Evolutionary conservation across 2,113 vertebrate genomes (phyloP).

Genomic region (Scomber japonicus): DNA sequence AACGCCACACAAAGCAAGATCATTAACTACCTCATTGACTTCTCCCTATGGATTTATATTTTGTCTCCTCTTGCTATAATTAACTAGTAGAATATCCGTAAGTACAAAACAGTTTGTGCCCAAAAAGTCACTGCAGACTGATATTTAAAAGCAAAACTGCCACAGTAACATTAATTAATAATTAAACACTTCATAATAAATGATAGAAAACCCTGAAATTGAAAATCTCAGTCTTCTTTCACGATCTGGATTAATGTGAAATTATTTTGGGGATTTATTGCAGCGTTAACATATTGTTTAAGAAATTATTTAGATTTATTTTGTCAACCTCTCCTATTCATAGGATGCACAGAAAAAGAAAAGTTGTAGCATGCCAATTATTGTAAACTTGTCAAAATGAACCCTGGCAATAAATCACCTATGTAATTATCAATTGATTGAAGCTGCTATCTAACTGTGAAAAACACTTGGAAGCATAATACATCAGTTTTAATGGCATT

Average conservation of each 20-base stretch:
- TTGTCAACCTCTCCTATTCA: neutral
- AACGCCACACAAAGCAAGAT: constrained; percentile 62
- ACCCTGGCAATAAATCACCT: constrained; percentile 77
- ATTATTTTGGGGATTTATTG: constrained; percentile 3
- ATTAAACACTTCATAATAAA: neutral
- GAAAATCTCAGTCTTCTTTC: neutral
- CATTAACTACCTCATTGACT: constrained; percentile 77
- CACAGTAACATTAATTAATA: constrained; percentile 3
- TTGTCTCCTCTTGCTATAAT: constrained; percentile 44
- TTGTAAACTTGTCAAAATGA: constrained; percentile 73
- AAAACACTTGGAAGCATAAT: constrained; percentile 79
- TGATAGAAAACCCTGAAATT: neutral
- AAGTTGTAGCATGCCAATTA: constrained; percentile 61
- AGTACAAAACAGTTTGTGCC: constrained; percentile 43
- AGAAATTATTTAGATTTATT: constrained; percentile 13
- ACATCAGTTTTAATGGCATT: constrained; percentile 84
- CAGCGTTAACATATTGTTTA: neutral
- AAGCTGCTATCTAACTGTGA: constrained; percentile 74
- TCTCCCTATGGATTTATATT: constrained; percentile 63
- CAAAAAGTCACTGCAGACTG: constrained; percentile 36
- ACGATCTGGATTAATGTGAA: neutral
- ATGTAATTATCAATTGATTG: constrained; percentile 83
- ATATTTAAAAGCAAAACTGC: constrained; percentile 51
- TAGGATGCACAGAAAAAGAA: constrained; percentile 8
- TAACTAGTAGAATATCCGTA: constrained; percentile 54